Evolutionary conservation across 2,797 vertebrate species (phyloP).

Genomic region (Parambassis ranga): DNA sequence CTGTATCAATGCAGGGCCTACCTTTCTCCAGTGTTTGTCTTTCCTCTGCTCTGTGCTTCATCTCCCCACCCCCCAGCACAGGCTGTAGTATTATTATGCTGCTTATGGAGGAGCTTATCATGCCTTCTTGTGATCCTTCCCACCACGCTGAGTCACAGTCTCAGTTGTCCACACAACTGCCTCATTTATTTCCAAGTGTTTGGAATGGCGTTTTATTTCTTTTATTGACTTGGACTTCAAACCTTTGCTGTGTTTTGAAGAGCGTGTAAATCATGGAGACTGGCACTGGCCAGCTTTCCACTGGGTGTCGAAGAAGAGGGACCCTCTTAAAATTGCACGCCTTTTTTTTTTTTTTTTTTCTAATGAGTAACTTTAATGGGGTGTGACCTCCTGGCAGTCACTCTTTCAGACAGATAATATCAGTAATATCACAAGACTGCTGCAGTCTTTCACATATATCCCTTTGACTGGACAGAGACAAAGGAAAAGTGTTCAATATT

Average conservation of each 20-base stretch:
- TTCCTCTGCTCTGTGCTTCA: constrained; percentile 1
- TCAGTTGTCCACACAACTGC: constrained; percentile 55
- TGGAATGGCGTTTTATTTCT: constrained; percentile 57
- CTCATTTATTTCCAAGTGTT: constrained; percentile 63
- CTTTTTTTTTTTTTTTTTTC: not conserved
- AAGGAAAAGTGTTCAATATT: constrained; percentile 72
- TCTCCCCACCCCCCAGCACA: not conserved
- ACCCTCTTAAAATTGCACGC: constrained; percentile 55
- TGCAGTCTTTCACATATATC: constrained; percentile 29
- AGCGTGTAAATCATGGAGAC: constrained; percentile 67
- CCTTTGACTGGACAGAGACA: constrained; percentile 46
- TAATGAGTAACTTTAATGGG: constrained; percentile 60
- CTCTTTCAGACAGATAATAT: constrained; percentile 58
- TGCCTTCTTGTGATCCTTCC: constrained; percentile 21
- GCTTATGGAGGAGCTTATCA: constrained; percentile 45
- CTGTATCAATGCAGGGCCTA: constrained; percentile 28
- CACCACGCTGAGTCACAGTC: constrained; percentile 7
- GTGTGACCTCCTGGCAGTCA: constrained; percentile 44
- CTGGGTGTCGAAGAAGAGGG: constrained; percentile 44
- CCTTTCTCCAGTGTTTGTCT: constrained; percentile 20
- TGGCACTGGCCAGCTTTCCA: constrained; percentile 56
- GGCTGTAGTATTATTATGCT: constrained; percentile 25
- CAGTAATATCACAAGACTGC: constrained; percentile 36
- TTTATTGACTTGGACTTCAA: constrained; percentile 67
- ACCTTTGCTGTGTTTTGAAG: constrained; percentile 56